Base-by-base conservation (phyloP, 2,888 invertebrate species). In the Apoda limacodes region DNA sequence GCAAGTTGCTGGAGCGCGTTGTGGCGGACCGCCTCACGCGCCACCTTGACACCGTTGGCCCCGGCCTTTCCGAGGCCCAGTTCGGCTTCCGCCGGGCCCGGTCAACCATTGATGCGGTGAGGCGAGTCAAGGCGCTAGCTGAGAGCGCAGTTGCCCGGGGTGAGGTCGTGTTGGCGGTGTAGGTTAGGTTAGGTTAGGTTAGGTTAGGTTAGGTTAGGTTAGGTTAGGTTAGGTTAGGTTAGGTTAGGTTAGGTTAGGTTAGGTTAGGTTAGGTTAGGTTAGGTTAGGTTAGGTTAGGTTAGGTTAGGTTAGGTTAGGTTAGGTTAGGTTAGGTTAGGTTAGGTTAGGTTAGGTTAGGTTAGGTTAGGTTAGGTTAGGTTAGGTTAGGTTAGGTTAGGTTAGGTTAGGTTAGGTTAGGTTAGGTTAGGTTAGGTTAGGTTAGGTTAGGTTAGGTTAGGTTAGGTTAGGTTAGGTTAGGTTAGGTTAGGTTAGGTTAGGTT, bases 381-480 rank as follows among this genome's bases (percentile, higher is more conserved):
- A 30, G 30, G 30, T 30, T 31, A 20, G 38, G 32, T 35, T 35
- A 30, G 29, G 30, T 30, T 26, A 26, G 30, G 29, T 32, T 30
- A 29, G 29, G 30, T 26, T 32, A 25, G 24, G 29, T 25, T 28
- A 29, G 38, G 27, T 22, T 30, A 33, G 33, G 32, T 29, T 29
- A 25, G 15, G 33, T 22, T 30, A 27, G 27, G 36, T 36, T 32
- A 32, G 32, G 36, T 30, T 30, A 32, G 32, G 32, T 36, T 32
- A 36, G 29, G 33, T 33, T 32, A 28, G 35, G 32, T 30, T 30
- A 28, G 34, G 29, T 32, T 32, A 35, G 39, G 39, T 36, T 40
- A 40, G 39, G 39, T 40, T 36, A 40, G 39, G 39, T 36, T 40
- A 34, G 34, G 39, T 36, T 40, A 36, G 36, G 36, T 40, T 36